A percentile compares a stretch with the other conserved stretches of the same genome.
phyloP scores from a whole-genome alignment of 2,113 vertebrate species.

The Heterotilapia buettikoferi region DNA sequence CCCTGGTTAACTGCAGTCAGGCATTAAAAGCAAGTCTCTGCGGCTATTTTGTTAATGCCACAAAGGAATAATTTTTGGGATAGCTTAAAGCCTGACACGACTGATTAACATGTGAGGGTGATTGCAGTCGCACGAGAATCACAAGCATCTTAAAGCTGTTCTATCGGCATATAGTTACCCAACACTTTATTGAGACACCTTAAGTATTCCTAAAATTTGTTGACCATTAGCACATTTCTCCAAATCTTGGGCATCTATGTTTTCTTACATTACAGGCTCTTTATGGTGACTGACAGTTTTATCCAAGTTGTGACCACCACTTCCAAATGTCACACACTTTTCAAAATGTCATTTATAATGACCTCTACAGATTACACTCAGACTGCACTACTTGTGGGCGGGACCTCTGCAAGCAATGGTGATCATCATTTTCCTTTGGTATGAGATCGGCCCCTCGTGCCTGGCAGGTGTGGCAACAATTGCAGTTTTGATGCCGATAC shows the following conservation, averaged over 20 bases:
- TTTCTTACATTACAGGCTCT: not conserved
- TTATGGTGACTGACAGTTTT: not conserved
- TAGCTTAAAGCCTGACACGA: not conserved
- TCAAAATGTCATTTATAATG: not conserved
- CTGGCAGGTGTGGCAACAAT: not conserved
- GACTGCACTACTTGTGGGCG: conserved; percentile 74
- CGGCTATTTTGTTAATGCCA: not conserved
- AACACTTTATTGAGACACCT: not conserved
- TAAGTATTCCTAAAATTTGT: not conserved
- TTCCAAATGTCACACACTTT: not conserved
- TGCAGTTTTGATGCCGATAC: conserved; percentile 83
- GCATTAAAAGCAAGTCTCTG: not conserved
- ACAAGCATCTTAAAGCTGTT: not conserved
- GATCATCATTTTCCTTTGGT: not conserved
- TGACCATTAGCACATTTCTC: not conserved
- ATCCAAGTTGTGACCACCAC: not conserved
- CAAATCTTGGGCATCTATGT: not conserved
- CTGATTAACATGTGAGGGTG: not conserved
- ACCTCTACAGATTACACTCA: conserved; percentile 26
- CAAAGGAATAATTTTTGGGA: not conserved
- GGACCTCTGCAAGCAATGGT: not conserved
- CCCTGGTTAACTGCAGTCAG: not conserved
- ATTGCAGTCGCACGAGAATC: not conserved
- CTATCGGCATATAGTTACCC: not conserved
- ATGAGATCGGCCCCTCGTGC: not conserved